phyloP scores from a whole-genome alignment of 1,140 invertebrate genomes.

The Leptinotarsa texana region DNA sequence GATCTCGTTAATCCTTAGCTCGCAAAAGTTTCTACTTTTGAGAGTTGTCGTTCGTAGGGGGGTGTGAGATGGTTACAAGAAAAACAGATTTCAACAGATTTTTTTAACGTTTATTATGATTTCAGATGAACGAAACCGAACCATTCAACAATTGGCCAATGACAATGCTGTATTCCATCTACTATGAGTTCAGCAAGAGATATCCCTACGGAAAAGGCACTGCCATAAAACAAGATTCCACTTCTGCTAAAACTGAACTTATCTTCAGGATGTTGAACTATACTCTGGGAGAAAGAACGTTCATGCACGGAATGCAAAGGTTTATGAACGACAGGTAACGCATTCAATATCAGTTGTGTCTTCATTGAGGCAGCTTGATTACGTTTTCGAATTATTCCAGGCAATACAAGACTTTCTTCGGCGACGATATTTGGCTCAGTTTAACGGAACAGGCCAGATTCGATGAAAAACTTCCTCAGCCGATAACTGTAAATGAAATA shows the following conservation, averaged over 20 bases:
- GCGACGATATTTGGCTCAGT: constrained; percentile 79
- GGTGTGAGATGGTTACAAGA: no score
- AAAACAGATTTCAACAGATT: neutral
- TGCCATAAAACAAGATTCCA: constrained; percentile 73
- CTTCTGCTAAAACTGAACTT: constrained; percentile 77
- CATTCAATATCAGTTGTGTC: no score
- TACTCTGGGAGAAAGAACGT: constrained; percentile 78
- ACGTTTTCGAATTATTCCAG: constrained; percentile 53
- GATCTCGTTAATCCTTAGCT: no score
- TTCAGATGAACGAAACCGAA: constrained; percentile 68
- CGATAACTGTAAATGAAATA: constrained; percentile 68
- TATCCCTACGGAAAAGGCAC: constrained; percentile 72
- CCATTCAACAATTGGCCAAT: constrained; percentile 76
- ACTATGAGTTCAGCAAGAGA: constrained; percentile 74
- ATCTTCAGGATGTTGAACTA: constrained; percentile 91
- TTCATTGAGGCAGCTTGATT: neutral
- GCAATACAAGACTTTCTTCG: constrained; percentile 74
- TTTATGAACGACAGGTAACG: constrained; percentile 67
- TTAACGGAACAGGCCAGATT: constrained; percentile 69
- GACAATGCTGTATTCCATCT: constrained; percentile 73
- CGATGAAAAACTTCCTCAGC: constrained; percentile 62
- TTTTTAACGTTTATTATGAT: neutral
- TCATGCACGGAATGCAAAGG: constrained; percentile 73
- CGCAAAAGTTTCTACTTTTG: no score
- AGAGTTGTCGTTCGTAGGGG: no score